These are phyloP conservation scores for Rana temporaria DNA, from an alignment of 2,113 vertebrate species.

Conservation along the genomic window DNA sequence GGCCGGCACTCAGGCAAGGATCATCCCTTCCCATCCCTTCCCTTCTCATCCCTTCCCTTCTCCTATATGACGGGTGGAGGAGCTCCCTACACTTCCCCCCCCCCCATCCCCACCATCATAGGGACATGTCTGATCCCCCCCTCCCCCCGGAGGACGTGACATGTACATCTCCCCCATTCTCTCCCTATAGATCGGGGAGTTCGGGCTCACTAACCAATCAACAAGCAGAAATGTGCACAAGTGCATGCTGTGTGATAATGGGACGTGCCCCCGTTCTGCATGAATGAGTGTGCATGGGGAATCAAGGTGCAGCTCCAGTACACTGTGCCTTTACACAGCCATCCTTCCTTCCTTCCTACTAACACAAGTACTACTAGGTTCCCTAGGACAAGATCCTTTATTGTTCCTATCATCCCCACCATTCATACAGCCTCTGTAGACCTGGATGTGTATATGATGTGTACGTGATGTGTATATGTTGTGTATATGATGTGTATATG, in stretches of 20 bases:
- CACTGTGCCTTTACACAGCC: conserved; percentile 34
- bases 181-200: neutral
- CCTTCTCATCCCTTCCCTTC: neutral
- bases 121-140: too few relatives aligned
- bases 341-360: neutral
- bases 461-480: too few relatives aligned
- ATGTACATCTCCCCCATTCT: neutral
- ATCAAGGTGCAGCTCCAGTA: neutral
- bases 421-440: too few relatives aligned
- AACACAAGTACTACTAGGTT: neutral
- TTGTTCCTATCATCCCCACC: too few relatives aligned
- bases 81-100: neutral
- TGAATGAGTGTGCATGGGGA: conserved; percentile 1
- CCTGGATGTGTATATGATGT: too few relatives aligned
- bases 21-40: neutral
- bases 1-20: conserved; percentile 84
- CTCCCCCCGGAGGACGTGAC: conserved; percentile 43
- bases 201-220: too few relatives aligned
- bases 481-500: too few relatives aligned
- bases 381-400: too few relatives aligned
- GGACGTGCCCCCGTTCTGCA: conserved; percentile 42
- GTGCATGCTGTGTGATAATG: neutral
- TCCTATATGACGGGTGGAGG: neutral
- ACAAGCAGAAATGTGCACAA: too few relatives aligned
- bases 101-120: too few relatives aligned